Evolutionary conservation across 2,113 vertebrate genomes (phyloP).

Genomic region (Sinocyclocheilus rhinocerous): DNA sequence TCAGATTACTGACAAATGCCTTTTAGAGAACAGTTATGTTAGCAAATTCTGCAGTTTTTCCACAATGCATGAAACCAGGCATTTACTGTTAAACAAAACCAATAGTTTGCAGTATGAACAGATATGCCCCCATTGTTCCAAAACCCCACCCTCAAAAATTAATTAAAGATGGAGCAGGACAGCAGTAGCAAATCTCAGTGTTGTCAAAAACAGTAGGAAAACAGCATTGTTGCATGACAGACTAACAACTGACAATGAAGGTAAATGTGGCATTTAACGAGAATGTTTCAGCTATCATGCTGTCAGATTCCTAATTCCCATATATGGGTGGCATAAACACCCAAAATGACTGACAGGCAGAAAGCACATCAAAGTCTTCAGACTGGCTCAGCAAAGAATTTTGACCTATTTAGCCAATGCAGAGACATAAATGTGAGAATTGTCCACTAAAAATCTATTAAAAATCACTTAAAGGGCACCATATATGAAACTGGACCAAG

Average conservation of each 20-base stretch:
- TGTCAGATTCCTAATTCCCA: neutral
- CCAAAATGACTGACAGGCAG: neutral
- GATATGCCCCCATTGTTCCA: neutral
- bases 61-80: neutral
- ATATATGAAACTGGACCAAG: neutral
- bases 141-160: neutral
- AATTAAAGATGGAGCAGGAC: neutral
- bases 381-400: neutral
- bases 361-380: neutral
- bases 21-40: conserved; percentile 15
- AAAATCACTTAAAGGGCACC: neutral
- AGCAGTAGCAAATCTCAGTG: neutral
- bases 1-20: conserved; percentile 16
- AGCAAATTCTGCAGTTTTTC: neutral
- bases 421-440: no score
- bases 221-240: neutral
- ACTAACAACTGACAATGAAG: neutral
- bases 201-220: neutral
- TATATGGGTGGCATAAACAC: neutral
- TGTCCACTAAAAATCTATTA: neutral
- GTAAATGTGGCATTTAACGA: neutral
- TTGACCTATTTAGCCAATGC: neutral
- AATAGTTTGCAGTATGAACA: neutral
- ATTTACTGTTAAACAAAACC: neutral
- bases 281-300: neutral